Evolutionary conservation across 2,113 vertebrate genomes (phyloP), one percentile per base, ranked within the genome.

Genomic region (Crotalus tigris): DNA sequence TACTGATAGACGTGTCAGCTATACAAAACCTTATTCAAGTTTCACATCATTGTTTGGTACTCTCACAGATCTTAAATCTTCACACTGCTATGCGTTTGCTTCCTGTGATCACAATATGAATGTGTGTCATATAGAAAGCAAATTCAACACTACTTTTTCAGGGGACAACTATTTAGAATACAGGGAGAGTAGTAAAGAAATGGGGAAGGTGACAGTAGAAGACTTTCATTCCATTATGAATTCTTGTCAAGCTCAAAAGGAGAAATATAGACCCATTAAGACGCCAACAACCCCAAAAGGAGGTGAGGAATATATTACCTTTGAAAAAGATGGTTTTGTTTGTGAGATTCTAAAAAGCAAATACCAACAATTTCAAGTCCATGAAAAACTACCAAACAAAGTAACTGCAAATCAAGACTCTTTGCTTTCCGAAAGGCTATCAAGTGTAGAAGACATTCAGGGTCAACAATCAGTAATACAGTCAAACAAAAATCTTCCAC

Each of bases 251-350:
- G 91, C 92, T 13, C 59, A 95, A 39, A 96, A 94, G 33, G 93
- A 94, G 46, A 24, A 95, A 91, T 92, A 89, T 88, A 46, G 58
- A 0, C 13, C 44, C 53, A 53, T 90, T 29, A 95, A 96, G 49
- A 91, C 91, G 92, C 55, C 96, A 46, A 93, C 61, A 91, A 95
- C 92, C 26, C 4, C 95, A 85, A 85, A 91, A 57, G 29, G 87
- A n/a, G 85, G 81, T 92, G 88, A 95, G 19, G 95, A 98, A 86
- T 94, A 96, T 1, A 94, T 54, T 90, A 97, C 97, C 89, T 88
- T 95, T 54, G 94, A 90, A 23, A 96, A 97, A 93, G 96, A 96
- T 94, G 95, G 96, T 29, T 96, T 97, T 92, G 97, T 97, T 46
- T 96, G 97, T 94, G 96, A 96, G 11, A 87, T 95, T 90, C 81